These are phyloP conservation scores for Ibycter americanus DNA, from an alignment of 2,797 vertebrate species.

Conservation along the genomic window DNA sequence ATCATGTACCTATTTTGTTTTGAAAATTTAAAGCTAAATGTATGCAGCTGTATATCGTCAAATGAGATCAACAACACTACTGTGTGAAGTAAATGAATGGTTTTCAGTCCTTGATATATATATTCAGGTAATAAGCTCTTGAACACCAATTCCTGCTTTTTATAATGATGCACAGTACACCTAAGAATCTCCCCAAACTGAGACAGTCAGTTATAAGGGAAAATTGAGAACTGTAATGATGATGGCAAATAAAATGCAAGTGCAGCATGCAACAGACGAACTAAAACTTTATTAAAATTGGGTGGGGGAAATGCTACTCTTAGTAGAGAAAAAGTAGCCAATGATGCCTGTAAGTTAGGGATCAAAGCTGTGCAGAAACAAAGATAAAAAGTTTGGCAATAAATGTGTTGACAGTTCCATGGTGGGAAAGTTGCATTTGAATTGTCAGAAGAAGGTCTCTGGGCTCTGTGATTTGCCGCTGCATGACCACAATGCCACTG, in stretches of 20 bases:
- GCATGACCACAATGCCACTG: constrained; percentile 90
- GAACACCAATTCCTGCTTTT: not conserved
- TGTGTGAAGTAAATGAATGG: not conserved
- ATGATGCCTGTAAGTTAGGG: not conserved
- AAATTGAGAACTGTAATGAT: not conserved
- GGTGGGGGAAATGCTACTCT: not conserved
- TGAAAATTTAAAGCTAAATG: not conserved
- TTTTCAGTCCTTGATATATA: not conserved
- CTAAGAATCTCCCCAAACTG: not conserved
- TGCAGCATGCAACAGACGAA: constrained; percentile 58
- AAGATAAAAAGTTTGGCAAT: constrained; percentile 91
- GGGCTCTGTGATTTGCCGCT: constrained; percentile 82
- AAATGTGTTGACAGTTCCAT: constrained; percentile 84
- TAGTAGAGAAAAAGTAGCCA: not conserved
- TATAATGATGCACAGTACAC: not conserved
- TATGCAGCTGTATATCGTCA: not conserved
- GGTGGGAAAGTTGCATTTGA: constrained; percentile 89
- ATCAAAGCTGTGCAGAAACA: constrained; percentile 88
- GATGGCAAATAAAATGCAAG: constrained; percentile 59
- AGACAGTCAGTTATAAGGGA: not conserved
- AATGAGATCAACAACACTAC: not conserved
- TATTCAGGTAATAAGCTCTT: not conserved
- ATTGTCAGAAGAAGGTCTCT: constrained; percentile 91
- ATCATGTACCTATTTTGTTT: not conserved
- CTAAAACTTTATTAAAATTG: constrained; percentile 72